Evolutionary conservation across 2,113 vertebrate species (phyloP).

Genomic region (Myrmecophaga tridactyla): DNA sequence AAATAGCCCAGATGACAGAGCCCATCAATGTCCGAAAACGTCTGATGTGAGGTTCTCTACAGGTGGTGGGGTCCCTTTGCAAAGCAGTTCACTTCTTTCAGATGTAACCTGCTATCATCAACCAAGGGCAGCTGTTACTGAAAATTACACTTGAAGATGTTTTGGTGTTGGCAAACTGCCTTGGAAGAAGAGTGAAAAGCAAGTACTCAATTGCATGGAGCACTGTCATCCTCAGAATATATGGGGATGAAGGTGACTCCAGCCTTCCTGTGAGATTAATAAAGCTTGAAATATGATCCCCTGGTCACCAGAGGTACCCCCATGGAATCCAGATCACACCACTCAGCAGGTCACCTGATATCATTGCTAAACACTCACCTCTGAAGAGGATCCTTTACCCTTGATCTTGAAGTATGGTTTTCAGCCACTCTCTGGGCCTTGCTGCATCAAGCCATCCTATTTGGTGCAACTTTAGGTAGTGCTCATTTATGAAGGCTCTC

Average conservation of each 20-base stretch:
- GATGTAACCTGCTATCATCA: too few species aligned
- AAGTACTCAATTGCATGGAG: neutral
- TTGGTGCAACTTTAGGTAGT: neutral
- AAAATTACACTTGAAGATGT: too few species aligned
- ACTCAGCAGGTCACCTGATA: neutral
- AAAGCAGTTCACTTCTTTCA: neutral
- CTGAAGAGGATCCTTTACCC: neutral
- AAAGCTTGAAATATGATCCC: neutral
- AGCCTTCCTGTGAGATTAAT: neutral
- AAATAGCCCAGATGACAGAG: neutral
- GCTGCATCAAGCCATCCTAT: neutral
- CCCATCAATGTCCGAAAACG: too few species aligned
- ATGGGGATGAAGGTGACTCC: neutral
- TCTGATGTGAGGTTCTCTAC: rapidly evolving
- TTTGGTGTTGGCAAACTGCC: neutral
- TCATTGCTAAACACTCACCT: neutral
- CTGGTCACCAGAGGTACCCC: neutral
- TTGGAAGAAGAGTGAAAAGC: too few species aligned
- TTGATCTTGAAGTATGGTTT: neutral
- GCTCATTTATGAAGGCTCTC: neutral
- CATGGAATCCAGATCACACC: neutral
- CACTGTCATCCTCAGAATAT: neutral
- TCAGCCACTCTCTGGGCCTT: neutral
- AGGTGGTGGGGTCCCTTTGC: neutral
- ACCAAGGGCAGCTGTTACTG: neutral